These are phyloP conservation scores for Sebastolobus alascanus DNA, from an alignment of 2,797 vertebrate species.

Conservation along the genomic window DNA sequence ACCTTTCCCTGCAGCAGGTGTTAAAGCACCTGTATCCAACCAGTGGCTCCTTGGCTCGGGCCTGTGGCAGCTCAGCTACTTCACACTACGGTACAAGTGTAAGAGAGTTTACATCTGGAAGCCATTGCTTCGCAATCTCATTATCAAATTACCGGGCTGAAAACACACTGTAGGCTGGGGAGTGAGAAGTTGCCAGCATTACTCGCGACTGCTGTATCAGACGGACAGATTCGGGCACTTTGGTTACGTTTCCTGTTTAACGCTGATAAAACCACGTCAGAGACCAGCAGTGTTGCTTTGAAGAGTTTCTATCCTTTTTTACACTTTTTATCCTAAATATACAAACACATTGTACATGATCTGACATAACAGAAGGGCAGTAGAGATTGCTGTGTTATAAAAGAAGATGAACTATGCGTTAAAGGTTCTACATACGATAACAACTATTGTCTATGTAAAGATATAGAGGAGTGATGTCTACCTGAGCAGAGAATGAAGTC, in stretches of 20 bases:
- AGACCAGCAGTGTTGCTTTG: neutral
- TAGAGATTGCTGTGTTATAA: neutral
- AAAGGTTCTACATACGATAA: neutral
- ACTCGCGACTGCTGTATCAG: constrained; percentile 2
- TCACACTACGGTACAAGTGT: constrained; percentile 20
- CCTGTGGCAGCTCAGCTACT: constrained; percentile 15
- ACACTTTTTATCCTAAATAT: neutral
- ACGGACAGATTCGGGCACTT: neutral
- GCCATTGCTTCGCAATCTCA: constrained; percentile 58
- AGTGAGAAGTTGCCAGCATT: constrained; percentile 20
- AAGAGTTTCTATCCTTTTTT: neutral
- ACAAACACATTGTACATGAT: neutral
- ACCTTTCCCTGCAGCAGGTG: constrained; percentile 41
- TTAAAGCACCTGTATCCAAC: constrained; percentile 42
- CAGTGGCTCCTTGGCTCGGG: constrained; percentile 16
- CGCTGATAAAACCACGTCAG: neutral
- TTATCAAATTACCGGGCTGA: constrained; percentile 73
- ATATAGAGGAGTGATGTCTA: too few relatives aligned
- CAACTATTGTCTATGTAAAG: too few relatives aligned
- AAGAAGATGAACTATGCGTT: neutral
- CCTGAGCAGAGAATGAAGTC: too few relatives aligned
- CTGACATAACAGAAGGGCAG: neutral
- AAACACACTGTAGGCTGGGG: constrained; percentile 36
- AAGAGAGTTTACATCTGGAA: constrained; percentile 67
- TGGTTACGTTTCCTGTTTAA: neutral